phyloP scores from a whole-genome alignment of 2,888 invertebrate species.

The Amiota mariae region DNA sequence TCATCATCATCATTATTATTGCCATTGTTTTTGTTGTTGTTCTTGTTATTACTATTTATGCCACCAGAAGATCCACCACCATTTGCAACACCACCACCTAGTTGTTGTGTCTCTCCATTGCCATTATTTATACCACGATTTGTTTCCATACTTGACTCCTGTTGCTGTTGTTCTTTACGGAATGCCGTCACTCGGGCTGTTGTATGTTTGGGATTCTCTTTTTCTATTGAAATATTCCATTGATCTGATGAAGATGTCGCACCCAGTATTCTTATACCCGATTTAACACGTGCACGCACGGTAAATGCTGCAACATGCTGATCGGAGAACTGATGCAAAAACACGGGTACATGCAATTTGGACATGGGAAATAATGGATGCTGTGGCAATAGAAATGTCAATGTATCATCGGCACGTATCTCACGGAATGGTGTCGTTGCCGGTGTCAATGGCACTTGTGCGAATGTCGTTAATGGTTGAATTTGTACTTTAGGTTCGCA shows the following conservation, averaged over 20 bases:
- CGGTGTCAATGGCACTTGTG: constrained; percentile 81
- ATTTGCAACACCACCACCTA: neutral
- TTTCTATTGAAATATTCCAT: constrained; percentile 92
- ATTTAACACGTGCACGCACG: constrained; percentile 92
- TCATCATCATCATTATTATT: constrained; percentile 52
- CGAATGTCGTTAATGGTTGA: constrained; percentile 80
- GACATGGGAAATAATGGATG: constrained; percentile 92
- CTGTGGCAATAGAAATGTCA: constrained; percentile 90
- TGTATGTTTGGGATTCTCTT: constrained; percentile 86
- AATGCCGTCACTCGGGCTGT: constrained; percentile 91
- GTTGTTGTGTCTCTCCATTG: constrained; percentile 14
- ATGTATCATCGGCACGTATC: constrained; percentile 86
- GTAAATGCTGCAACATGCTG: constrained; percentile 85
- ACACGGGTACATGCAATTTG: constrained; percentile 91
- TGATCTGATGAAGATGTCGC: constrained; percentile 84
- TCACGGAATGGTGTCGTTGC: constrained; percentile 89
- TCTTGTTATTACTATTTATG: neutral
- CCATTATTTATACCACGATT: constrained; percentile 24
- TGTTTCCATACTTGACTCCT: constrained; percentile 61
- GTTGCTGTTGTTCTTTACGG: constrained; percentile 75
- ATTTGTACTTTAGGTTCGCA: constrained; percentile 85
- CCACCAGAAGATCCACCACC: neutral
- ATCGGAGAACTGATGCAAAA: constrained; percentile 82
- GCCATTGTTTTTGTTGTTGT: constrained; percentile 16
- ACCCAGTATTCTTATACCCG: constrained; percentile 88